Evolutionary conservation across 2,888 invertebrate species (phyloP).

Genomic region (Drosophila gaucha): DNA sequence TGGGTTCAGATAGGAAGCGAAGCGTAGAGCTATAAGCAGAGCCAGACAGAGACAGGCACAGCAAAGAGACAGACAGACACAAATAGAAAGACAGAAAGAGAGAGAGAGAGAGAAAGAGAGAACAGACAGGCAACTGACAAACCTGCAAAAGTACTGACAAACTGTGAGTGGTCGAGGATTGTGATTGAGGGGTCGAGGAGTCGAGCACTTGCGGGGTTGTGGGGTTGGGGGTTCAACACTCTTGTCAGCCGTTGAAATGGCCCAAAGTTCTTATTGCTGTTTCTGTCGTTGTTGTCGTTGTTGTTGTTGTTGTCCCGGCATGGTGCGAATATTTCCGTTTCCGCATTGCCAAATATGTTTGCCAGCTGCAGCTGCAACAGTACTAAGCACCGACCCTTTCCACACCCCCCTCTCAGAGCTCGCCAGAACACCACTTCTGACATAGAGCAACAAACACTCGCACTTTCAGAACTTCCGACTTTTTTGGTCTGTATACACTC

Average conservation of each 20-base stretch:
- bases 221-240: not conserved
- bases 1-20: not conserved
- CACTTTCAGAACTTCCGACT: constrained; percentile 70
- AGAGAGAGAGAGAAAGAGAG: constrained; percentile 4
- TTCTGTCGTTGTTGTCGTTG: constrained; percentile 18
- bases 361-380: constrained; percentile 56
- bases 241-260: constrained; percentile 71
- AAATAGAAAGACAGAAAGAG: not conserved
- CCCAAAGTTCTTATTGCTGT: constrained; percentile 62
- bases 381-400: constrained; percentile 1
- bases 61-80: not conserved
- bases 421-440: constrained; percentile 2
- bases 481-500: constrained; percentile 27
- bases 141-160: constrained; percentile 67
- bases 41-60: constrained; percentile 14
- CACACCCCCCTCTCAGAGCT: not conserved
- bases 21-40: constrained; percentile 18
- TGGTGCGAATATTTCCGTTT: constrained; percentile 81
- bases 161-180: constrained; percentile 54
- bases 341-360: constrained; percentile 79
- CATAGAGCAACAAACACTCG: constrained; percentile 66
- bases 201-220: not conserved
- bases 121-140: constrained; percentile 49
- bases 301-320: constrained; percentile 63
- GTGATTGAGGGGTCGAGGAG: constrained; percentile 18